These are phyloP conservation scores for Lytechinus pictus DNA, from an alignment of 35 echinoderm and acorn worm genomes.

Conservation along the genomic window DNA sequence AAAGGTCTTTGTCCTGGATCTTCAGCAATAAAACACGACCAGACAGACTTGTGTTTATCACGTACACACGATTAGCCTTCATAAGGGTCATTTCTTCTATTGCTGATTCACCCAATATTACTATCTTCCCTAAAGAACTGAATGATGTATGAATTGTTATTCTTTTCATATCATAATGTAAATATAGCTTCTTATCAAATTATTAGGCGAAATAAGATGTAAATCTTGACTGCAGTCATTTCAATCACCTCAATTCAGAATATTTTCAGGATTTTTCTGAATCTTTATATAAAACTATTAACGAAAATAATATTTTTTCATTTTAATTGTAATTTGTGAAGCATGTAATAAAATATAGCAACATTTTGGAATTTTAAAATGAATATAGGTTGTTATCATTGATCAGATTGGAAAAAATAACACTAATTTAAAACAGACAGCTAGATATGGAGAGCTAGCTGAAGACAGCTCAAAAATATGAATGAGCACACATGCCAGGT, in stretches of 20 bases:
- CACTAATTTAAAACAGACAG: too few relatives aligned
- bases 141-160: constrained; percentile 15
- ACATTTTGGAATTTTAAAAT: too few relatives aligned
- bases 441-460: not conserved
- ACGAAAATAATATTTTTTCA: too few relatives aligned
- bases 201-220: not conserved
- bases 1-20: not conserved
- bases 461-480: not conserved
- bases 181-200: not conserved
- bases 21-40: not conserved
- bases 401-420: too few relatives aligned
- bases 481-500: not conserved
- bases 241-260: not conserved
- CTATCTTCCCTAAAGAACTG: not conserved
- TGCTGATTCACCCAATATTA: not conserved
- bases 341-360: too few relatives aligned
- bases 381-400: too few relatives aligned
- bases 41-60: constrained; percentile 12
- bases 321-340: too few relatives aligned
- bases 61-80: constrained; percentile 1
- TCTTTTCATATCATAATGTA: not conserved
- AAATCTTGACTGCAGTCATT: not conserved
- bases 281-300: not conserved
- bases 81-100: not conserved
- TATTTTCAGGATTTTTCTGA: not conserved